A percentile compares a stretch with the other conserved stretches of the same genome.
phyloP scores from a whole-genome alignment of 2,888 invertebrate species.

The Loripinus fragilis region DNA sequence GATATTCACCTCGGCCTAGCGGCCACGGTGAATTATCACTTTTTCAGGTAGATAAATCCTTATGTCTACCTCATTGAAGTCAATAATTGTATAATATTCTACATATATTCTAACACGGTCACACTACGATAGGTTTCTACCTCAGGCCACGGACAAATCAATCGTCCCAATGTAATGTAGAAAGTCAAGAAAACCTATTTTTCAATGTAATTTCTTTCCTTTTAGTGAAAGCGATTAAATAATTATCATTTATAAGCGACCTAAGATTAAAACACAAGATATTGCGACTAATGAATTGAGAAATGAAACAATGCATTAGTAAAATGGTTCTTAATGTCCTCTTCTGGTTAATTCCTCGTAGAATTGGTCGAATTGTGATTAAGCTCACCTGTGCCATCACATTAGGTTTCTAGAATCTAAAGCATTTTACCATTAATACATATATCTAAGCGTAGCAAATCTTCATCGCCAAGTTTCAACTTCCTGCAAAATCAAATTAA shows the following conservation, averaged over 20 bases:
- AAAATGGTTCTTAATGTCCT: neutral
- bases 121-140: no score
- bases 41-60: no score
- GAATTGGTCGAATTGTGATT: neutral
- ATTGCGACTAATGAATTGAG: neutral
- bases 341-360: slow-evolving; percentile 4
- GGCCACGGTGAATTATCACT: no score
- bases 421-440: slow-evolving; percentile 1
- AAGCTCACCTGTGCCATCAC: slow-evolving; percentile 6
- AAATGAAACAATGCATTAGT: slow-evolving; percentile 9
- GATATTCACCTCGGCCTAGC: no score
- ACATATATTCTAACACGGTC: no score
- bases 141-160: no score
- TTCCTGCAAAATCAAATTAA: slow-evolving; percentile 18
- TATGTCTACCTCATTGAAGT: no score
- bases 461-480: neutral
- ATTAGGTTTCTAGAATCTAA: slow-evolving; percentile 10
- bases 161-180: neutral
- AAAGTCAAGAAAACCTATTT: neutral
- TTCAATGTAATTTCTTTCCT: neutral
- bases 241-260: neutral
- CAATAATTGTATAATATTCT: no score
- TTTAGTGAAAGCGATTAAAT: slow-evolving; percentile 6
- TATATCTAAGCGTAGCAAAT: slow-evolving; percentile 5
- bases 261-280: slow-evolving; percentile 13